A percentile compares a stretch with the other conserved stretches of the same genome.
Conservation (phyloP, 2,888 invertebrate species). For the Chesias legatella region DNA sequence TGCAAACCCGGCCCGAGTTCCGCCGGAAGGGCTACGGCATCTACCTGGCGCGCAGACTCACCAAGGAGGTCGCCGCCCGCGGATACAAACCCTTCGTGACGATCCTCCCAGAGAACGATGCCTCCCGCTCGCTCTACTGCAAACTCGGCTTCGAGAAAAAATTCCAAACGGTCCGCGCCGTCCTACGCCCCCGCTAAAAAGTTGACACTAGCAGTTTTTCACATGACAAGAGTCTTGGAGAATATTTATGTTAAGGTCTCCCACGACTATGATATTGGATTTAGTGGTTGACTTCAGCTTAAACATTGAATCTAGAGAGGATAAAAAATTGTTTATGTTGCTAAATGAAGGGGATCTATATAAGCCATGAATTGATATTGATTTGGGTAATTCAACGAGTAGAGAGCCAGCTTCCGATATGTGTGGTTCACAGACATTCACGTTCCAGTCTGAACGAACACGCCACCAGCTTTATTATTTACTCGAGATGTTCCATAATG, state of each 20-base stretch:
- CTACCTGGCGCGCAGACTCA: constrained; percentile 84
- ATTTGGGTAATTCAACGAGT: background rate
- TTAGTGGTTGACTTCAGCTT: background rate
- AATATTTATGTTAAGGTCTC: background rate
- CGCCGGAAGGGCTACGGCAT: constrained; percentile 88
- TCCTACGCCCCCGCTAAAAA: constrained; percentile 81
- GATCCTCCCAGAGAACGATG: constrained; percentile 91
- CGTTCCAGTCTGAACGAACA: constrained; percentile 1
- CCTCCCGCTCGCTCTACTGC: constrained; percentile 89
- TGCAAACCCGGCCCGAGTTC: constrained; percentile 91
- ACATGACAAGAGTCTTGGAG: background rate
- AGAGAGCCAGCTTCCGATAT: background rate
- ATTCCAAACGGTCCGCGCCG: constrained; percentile 90
- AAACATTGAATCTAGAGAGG: background rate
- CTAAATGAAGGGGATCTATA: background rate
- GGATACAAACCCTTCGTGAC: constrained; percentile 93
- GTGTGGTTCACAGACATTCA: background rate
- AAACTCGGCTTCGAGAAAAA: constrained; percentile 91
- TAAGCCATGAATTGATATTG: background rate
- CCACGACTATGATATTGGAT: background rate
- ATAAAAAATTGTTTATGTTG: background rate
- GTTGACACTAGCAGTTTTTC: constrained; percentile 76
- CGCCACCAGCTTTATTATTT: background rate
- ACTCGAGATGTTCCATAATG: background rate
- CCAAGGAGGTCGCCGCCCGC: constrained; percentile 83